Evolutionary conservation across 2,797 vertebrate species (phyloP), one percentile per base, ranked within the genome.

Genomic region (Sus cebifrons): DNA sequence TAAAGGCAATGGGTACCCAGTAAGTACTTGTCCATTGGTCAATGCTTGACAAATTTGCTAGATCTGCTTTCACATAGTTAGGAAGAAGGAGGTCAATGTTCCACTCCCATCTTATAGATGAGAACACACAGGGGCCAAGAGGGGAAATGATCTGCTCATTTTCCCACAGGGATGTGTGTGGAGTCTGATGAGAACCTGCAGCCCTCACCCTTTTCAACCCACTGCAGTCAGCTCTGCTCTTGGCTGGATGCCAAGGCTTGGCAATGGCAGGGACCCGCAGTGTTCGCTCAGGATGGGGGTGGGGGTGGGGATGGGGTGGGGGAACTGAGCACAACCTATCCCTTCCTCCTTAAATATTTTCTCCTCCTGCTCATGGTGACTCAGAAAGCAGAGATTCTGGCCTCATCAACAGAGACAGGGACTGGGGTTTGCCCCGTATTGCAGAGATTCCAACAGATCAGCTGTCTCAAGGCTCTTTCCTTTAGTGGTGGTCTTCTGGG

Each of bases 91-190:
- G 40, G 29, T 49, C 1, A 2, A 5, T 17, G 29, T 21, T 54
- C 40, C 5, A 18, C 27, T 25, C 25, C 6, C 3, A 8, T 44
- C 27, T n/a, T 11, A 15, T 3, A 16, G 56, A 68, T 49, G 36
- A 10, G 10, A 64, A n/a, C 73, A 78, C 73, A 78, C 40, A 20
- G 21, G 25, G 12, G 17, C 0, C 10, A 29, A 68, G 21, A 73
- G 11, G 13, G 83, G 7, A 20, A 3, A 15, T 6, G 8, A 21
- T 13, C 15, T 3, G 13, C 27, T 36, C 60, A 13, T n/a, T 58
- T 7, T 44, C 65, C 67, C 11, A 8, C 0, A 12, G 62, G 13
- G 2, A 18, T 0, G 52, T 1, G 29, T 0, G 0, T 12, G 67
- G 86, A 52, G 20, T 73, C 13, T 2, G 23, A 40, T 5, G 10